Evolutionary conservation across 2,113 vertebrate species (phyloP).

Genomic region (Labeo catla): DNA sequence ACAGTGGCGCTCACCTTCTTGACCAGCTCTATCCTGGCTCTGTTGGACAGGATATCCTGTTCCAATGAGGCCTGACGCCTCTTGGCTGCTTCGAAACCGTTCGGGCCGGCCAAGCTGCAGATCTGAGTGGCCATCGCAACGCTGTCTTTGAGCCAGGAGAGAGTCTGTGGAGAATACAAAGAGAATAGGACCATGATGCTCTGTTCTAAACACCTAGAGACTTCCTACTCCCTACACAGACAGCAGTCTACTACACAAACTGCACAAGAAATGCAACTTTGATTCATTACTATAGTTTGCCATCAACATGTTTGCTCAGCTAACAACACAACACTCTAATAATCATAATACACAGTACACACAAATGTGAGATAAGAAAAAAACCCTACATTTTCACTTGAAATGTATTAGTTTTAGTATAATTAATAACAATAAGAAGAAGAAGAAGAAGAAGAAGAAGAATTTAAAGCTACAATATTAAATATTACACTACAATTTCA

Average conservation of each 20-base stretch:
- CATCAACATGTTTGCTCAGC: neutral
- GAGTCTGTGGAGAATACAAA: constrained; percentile 64
- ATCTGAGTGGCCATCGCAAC: constrained; percentile 63
- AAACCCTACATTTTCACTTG: neutral
- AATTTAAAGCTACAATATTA: too few relatives aligned
- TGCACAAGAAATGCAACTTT: neutral
- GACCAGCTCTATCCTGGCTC: constrained; percentile 70
- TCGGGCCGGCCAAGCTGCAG: constrained; percentile 55
- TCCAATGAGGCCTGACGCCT: constrained; percentile 69
- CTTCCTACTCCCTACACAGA: neutral
- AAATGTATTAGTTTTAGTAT: too few relatives aligned
- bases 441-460: too few relatives aligned
- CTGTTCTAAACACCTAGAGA: neutral
- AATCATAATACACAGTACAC: neutral
- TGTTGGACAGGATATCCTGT: constrained; percentile 71
- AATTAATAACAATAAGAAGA: too few relatives aligned
- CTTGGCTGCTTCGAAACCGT: constrained; percentile 68
- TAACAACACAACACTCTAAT: neutral
- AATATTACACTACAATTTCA: too few relatives aligned
- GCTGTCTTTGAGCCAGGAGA: constrained; percentile 78
- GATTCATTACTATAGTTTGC: neutral
- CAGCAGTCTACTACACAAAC: neutral
- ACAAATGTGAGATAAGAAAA: neutral
- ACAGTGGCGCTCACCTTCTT: constrained; percentile 68
- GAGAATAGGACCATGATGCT: neutral